Evolutionary conservation across 2,113 vertebrate species (phyloP), one percentile per base, ranked within the genome.

Genomic region (Neotoma lepida): DNA sequence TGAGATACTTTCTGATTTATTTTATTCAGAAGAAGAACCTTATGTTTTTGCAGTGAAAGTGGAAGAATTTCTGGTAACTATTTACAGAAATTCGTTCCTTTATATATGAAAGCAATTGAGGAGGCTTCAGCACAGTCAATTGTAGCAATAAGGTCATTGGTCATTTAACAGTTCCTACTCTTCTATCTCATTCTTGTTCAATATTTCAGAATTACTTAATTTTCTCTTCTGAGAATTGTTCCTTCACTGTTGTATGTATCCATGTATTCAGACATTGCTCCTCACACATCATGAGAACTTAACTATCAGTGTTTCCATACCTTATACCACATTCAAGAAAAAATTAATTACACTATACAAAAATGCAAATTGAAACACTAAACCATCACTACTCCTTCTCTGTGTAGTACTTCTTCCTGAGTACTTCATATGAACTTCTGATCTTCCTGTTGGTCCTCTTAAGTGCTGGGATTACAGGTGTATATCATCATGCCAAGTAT

Each of bases 51-150:
- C 46, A 89, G 66, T 92, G 41, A 6, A 92, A 86, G 54, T 64
- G 92, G 63, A 94, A 56, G 46, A 77, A 86, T 74, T 88, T 96
- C 66, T 94, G 26, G 63, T 73, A 87, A 89, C 66, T 14, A 76
- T 84, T 93, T 90, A 93, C 70, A 80, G 64, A 85, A 90, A 89
- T 58, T 85, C 2, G 4, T 84, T 88, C 28, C 49, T 82, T 95
- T 93, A 33, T 56, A 74, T 87, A 12, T 66, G 73, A 86, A 64
- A 85, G 66, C 82, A 74, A 51, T 17, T 26, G 22, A 93, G 18
- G 74, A 89, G 17, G 6, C 7, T 87, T 93, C 70, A 63, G 33
- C 20, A 70, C 44, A 49, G 33, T 89, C 88, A 94, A 66, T 14
- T 84, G 6, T 71, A 77, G 18, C 66, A 88, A 86, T 82, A 73